phyloP scores from a whole-genome alignment of 2,113 vertebrate species.

The Daboia siamensis region DNA sequence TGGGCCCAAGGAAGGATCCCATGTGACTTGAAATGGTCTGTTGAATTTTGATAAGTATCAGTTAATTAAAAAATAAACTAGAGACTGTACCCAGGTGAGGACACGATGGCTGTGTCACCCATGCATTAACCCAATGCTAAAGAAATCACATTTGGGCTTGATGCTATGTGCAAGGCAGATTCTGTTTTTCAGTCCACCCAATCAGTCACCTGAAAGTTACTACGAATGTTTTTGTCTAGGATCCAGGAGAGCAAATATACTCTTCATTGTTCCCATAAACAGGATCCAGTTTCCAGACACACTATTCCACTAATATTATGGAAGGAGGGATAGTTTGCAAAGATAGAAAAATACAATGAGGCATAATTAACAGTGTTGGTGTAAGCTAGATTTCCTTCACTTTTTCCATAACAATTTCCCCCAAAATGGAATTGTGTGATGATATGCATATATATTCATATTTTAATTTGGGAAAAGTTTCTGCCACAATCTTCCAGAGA shows the following conservation, averaged over 20 bases:
- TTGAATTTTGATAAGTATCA: not conserved
- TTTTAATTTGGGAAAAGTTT: not conserved
- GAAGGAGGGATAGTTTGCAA: not conserved
- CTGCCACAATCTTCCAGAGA: not conserved
- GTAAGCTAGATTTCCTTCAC: not conserved
- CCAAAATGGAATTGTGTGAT: not conserved
- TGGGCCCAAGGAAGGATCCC: not conserved
- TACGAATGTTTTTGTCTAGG: not conserved
- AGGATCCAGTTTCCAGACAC: not conserved
- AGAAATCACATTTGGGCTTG: not conserved
- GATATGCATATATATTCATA: not conserved
- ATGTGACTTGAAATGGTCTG: not conserved
- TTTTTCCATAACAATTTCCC: not conserved
- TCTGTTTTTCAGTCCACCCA: not conserved
- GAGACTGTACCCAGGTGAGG: not conserved
- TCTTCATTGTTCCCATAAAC: not conserved
- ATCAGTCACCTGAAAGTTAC: not conserved
- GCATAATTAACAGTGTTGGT: not conserved
- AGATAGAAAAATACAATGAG: not conserved
- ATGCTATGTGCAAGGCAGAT: not conserved
- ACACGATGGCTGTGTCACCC: not conserved
- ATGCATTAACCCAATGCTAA: not conserved
- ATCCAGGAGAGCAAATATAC: not conserved
- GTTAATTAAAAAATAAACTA: not conserved
- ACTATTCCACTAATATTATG: not conserved